phyloP scores from a whole-genome alignment of 2,888 invertebrate species.

The Cyrtodaria siliqua region DNA sequence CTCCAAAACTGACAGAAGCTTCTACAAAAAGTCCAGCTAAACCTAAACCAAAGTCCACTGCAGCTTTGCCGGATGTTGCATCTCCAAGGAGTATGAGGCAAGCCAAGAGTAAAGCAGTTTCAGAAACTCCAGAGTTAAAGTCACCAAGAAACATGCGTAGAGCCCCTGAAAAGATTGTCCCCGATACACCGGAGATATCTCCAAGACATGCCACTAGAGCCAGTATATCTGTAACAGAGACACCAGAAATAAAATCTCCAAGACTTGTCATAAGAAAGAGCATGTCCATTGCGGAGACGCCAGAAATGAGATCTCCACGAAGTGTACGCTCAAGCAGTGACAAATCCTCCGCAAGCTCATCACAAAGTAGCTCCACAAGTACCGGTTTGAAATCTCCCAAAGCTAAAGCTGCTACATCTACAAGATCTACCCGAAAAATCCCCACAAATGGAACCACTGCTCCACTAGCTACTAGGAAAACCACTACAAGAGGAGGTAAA shows the following conservation, averaged over 20 bases:
- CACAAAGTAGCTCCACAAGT: neutral
- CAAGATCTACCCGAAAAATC: neutral
- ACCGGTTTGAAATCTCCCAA: no score
- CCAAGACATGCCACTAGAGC: neutral
- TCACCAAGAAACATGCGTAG: constrained; percentile 28
- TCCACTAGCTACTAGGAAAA: neutral
- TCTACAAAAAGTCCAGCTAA: constrained; percentile 5
- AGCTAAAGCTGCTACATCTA: neutral
- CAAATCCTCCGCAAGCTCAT: no score
- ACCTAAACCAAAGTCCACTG: neutral
- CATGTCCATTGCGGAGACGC: constrained; percentile 32
- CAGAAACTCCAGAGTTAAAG: constrained; percentile 1
- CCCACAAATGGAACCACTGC: neutral
- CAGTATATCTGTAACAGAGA: no score
- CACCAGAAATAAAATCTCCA: neutral
- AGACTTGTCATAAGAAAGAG: neutral
- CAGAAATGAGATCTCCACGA: constrained; percentile 1
- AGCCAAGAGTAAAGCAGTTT: neutral
- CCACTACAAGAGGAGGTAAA: neutral
- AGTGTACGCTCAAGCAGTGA: neutral
- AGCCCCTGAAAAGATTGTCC: constrained; percentile 13
- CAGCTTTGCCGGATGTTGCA: neutral
- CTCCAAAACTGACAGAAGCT: neutral
- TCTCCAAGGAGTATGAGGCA: constrained; percentile 1
- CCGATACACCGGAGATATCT: constrained; percentile 30